Evolutionary conservation across 2,113 vertebrate species (phyloP), one percentile per base, ranked within the genome.

Genomic region (Actenoides lindsayi): DNA sequence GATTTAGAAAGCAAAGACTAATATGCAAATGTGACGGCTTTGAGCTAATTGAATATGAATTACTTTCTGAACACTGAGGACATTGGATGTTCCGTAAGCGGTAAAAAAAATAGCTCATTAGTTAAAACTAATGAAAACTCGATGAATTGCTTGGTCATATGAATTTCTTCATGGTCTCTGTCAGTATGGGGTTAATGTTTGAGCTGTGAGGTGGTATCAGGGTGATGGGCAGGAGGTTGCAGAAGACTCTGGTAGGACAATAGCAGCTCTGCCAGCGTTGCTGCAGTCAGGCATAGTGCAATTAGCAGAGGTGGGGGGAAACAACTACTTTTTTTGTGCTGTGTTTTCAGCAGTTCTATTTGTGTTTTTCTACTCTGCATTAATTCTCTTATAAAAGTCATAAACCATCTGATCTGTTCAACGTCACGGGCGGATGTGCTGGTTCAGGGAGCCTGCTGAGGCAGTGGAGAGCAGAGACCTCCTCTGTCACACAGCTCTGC

Each of bases 21-120:
- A 92, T 95, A 96, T 93, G 91, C 82, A 97, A 93, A 93, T 94
- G 4, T 90, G 79, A 96, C 85, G 81, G 77, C 91, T 98, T 86
- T 96, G 90, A 91, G 87, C 82, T 97, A 93, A 96, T 87, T 97
- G 96, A 97, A 95, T 97, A 97, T 93, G 77, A 97, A 95, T 97
- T 95, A 94, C 64, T 79, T 90, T 96, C 84, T 95, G 87, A 96
- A 95, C 95, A 94, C 92, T 92, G 93, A 73, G 65, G 92, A 90
- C 20, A 16, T 9, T 19, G 13, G 70, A 64, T 5, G 16, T 90
- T n/a, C 67, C 4, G 82, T 94, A 93, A 95, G 86, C 96, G 92
- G 87, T 97, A 94, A 96, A 96, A 97, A 97, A 97, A 95, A 94
- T 93, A 87, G 27, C 78, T 97, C 87, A 83, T 97, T 94, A 96